phyloP scores from a whole-genome alignment of 2,888 invertebrate species.

The Conomelus anceps region DNA sequence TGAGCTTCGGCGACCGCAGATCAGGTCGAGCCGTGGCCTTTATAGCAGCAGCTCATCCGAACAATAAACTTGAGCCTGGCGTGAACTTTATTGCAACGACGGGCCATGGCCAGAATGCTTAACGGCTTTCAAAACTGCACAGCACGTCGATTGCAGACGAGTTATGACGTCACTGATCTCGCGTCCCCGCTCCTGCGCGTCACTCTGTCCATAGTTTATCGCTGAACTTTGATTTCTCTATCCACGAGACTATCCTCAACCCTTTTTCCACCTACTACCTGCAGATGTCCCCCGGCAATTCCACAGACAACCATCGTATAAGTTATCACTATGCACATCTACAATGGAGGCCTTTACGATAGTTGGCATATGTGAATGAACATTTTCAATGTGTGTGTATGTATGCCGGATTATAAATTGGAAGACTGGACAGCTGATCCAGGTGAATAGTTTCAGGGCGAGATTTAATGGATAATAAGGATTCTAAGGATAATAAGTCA shows the following conservation, averaged over 20 bases:
- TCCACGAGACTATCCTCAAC: neutral
- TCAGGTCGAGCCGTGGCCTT: neutral
- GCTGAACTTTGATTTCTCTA: neutral
- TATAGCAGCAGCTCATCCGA: neutral
- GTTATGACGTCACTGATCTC: neutral
- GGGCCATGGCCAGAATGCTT: neutral
- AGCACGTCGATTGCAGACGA: slow-evolving; percentile 2
- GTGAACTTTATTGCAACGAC: neutral
- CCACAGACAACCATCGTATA: neutral
- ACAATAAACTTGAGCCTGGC: neutral
- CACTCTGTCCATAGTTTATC: neutral
- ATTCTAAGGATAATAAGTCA: too few species aligned
- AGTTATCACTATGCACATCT: neutral
- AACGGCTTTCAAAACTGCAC: slow-evolving; percentile 8
- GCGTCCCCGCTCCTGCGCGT: neutral
- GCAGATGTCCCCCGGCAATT: neutral
- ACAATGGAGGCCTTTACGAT: neutral
- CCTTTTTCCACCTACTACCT: neutral
- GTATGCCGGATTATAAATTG: neutral
- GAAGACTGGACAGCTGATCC: neutral
- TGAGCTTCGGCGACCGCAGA: neutral
- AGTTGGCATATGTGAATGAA: neutral
- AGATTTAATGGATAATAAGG: too few species aligned
- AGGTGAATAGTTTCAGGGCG: too few species aligned
- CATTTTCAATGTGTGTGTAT: neutral